Evolutionary conservation across 1,140 invertebrate genomes (phyloP).

Genomic region (Gonatopus flavifemur): DNA sequence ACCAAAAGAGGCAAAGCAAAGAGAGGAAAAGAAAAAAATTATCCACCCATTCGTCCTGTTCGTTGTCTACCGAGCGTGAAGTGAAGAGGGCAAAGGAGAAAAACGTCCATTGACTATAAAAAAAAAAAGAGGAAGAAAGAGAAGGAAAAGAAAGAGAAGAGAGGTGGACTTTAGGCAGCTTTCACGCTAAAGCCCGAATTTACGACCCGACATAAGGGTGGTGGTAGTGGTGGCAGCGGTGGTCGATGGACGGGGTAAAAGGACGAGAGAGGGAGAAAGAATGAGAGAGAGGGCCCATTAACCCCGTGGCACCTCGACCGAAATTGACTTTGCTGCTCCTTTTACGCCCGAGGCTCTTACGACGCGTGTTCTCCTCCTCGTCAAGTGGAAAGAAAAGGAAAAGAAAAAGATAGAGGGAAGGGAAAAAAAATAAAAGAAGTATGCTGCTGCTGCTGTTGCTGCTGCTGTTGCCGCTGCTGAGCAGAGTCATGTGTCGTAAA

Average conservation of each 20-base stretch:
- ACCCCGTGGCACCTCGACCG: conserved; percentile 22
- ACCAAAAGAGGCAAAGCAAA: not conserved
- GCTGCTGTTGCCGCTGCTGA: no score
- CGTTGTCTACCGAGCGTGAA: no score
- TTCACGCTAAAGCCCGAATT: conserved; percentile 32
- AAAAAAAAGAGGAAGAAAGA: not conserved
- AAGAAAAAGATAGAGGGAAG: not conserved
- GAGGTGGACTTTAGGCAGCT: conserved; percentile 23
- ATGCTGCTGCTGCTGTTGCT: no score
- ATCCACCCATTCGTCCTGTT: no score
- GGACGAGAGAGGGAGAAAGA: no score
- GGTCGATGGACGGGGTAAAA: no score
- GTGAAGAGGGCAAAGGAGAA: conserved; percentile 1
- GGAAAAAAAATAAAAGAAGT: no score
- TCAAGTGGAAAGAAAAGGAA: not conserved
- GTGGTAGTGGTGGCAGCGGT: no score
- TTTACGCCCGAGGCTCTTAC: conserved; percentile 8
- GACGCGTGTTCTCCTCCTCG: conserved; percentile 15
- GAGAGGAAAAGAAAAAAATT: no score
- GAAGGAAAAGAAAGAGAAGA: not conserved
- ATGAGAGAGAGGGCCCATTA: conserved; percentile 29
- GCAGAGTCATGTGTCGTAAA: conserved; percentile 18
- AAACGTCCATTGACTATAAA: no score
- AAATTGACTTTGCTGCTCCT: conserved; percentile 27
- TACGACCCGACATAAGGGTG: no score